A percentile compares a stretch with the other conserved stretches of the same genome.
Evolutionary conservation across 1,140 invertebrate genomes (phyloP).

Genomic region (Camponotus floridanus): DNA sequence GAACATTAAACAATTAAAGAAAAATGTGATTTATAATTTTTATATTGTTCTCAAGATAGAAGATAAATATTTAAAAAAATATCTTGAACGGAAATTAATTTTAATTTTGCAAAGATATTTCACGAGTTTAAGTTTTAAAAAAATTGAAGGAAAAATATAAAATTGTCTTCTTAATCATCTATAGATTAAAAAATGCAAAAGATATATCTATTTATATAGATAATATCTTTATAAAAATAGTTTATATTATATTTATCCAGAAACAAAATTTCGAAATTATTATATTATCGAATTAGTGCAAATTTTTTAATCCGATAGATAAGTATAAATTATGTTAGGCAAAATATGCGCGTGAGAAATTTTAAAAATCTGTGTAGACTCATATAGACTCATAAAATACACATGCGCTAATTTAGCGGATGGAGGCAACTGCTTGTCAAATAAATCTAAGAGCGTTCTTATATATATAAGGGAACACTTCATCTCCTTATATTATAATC

Average conservation of each 20-base stretch:
- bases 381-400: neutral
- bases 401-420: neutral
- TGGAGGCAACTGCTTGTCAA: slow-evolving; percentile 55
- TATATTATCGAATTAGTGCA: neutral
- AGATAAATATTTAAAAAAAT: neutral
- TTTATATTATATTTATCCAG: neutral
- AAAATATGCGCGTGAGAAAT: neutral
- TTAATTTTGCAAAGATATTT: neutral
- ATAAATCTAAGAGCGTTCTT: slow-evolving; percentile 43
- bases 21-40: neutral
- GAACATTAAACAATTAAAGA: neutral
- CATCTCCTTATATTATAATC: slow-evolving; percentile 60
- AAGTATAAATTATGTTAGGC: neutral
- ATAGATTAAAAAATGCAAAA: neutral
- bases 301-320: slow-evolving; percentile 11
- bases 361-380: slow-evolving; percentile 17
- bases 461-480: slow-evolving; percentile 32
- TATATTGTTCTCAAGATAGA: neutral
- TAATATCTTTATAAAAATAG: neutral
- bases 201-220: neutral
- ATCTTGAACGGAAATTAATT: neutral
- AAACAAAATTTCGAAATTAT: too few species aligned
- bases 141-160: neutral
- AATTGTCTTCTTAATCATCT: neutral
- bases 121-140: neutral